Conservation (phyloP, 1,140 invertebrate species). For the Apis laboriosa region DNA sequence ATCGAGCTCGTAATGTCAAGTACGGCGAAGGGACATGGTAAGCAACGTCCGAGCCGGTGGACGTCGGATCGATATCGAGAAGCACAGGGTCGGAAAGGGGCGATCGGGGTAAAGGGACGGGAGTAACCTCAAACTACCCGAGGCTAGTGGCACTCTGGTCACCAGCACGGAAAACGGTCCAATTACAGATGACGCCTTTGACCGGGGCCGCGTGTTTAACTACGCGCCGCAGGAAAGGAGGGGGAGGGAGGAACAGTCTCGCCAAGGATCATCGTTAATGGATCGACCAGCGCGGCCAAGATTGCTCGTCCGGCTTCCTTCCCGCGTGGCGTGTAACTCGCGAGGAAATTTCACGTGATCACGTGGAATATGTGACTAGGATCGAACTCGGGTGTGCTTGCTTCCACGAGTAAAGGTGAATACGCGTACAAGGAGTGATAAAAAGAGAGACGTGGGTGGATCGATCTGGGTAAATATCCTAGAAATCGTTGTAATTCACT, state of each 20-base stretch:
- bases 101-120: not conserved
- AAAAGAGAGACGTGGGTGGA: too few species aligned
- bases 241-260: not conserved
- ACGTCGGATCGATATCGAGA: slow-evolving; percentile 57
- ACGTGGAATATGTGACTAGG: too few species aligned
- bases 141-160: slow-evolving; percentile 52
- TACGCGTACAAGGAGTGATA: too few species aligned
- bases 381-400: too few species aligned
- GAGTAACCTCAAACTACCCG: slow-evolving; percentile 41
- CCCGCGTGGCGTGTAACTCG: not conserved
- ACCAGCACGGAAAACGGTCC: slow-evolving; percentile 57
- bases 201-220: slow-evolving; percentile 53
- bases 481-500: not conserved
- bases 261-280: slow-evolving; percentile 50
- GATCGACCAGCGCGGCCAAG: not conserved
- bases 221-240: slow-evolving; percentile 33
- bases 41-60: slow-evolving; percentile 38
- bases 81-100: slow-evolving; percentile 7
- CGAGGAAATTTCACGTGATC: too few species aligned
- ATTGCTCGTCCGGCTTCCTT: not conserved
- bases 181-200: slow-evolving; percentile 65
- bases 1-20: slow-evolving; percentile 60
- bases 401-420: too few species aligned
- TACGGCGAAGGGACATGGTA: slow-evolving; percentile 46
- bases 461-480: too few species aligned